These are phyloP conservation scores for Mactra quadrangularis DNA, from an alignment of 1,140 invertebrate genomes.

Conservation along the genomic window DNA sequence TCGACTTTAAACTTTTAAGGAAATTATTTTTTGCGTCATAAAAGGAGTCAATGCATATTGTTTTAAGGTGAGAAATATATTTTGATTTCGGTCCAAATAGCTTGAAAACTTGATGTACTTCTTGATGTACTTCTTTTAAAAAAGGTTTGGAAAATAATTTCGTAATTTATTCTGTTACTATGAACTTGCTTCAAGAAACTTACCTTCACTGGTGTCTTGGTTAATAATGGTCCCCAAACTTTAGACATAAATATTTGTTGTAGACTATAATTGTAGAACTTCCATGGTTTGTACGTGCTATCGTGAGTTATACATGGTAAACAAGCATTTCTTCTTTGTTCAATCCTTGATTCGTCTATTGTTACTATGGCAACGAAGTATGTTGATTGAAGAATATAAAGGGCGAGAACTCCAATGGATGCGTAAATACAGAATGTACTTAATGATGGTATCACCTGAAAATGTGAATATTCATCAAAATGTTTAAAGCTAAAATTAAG, in stretches of 20 bases:
- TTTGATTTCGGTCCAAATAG: no score
- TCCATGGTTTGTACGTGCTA: slow-evolving; percentile 82
- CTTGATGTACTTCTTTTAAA: no score
- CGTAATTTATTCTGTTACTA: no score
- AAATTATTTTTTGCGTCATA: no score
- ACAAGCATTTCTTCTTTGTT: slow-evolving; percentile 87
- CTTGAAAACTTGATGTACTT: no score
- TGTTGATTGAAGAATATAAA: slow-evolving; percentile 96
- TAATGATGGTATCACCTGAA: slow-evolving; percentile 93
- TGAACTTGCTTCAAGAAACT: no score
- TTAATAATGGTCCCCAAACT: slow-evolving; percentile 82
- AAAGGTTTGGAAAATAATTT: no score
- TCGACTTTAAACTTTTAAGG: no score
- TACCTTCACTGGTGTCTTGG: slow-evolving; percentile 83
- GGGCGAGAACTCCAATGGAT: slow-evolving; percentile 88
- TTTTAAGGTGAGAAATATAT: no score
- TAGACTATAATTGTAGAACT: slow-evolving; percentile 84
- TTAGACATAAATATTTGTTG: slow-evolving; percentile 84
- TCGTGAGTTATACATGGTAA: slow-evolving; percentile 88
- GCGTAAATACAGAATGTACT: slow-evolving; percentile 87
- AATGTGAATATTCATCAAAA: no score
- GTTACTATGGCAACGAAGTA: slow-evolving; percentile 97
- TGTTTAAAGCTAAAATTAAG: no score
- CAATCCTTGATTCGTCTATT: slow-evolving; percentile 87
- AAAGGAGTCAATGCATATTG: no score